Base-by-base conservation (phyloP, 1,140 invertebrate genomes). In the Nautilus pompilius region DNA sequence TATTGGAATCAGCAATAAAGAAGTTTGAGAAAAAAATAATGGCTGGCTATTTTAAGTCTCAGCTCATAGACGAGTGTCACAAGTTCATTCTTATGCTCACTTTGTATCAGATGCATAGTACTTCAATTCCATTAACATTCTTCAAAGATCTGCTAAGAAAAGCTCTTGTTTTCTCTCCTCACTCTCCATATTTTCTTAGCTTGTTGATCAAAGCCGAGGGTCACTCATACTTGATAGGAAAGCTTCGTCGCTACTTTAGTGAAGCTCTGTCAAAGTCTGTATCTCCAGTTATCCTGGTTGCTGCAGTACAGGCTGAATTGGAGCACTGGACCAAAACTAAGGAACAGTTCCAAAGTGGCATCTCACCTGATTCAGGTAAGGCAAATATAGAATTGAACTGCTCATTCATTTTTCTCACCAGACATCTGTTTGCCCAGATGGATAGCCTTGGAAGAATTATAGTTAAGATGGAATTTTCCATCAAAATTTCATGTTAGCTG, bases 181-280 rank as follows among this genome's bases (percentile, higher is more conserved):
- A 75, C 5, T 61, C 67, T 62, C 29, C 66, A 10, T 34, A 64
- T 3, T 73, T 81, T 36, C 60, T 79, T 28, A 32, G 62, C 5
- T 36, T 67, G 17, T 75, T 77, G 49, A 57, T 76, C 3, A 64
- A 72, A 3, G 30, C 74, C 15, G 80, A 81, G 59, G 29, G 58
- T 28, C 53, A 65, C 30, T 71, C 70, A 8, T 58, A 70, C 53
- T 71, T 79, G 5, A 65, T 63, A 5, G 73, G 79, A 1, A 62
- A 72, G 20, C 33, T 80, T 24, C 64, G 79, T 10, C 51, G 69
- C 59, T 76, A 70, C 60, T 80, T 76, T 65, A 71, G 73, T 30
- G 60, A 55, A 20, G 41, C 32, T 24, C 48, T 72, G 20, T 60
- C 59, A 53, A 66, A 62, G 20, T 20, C 49, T 8, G 34, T 59